These are phyloP conservation scores for Vandiemenella viatica DNA, from an alignment of 2,888 invertebrate genomes.

Conservation along the genomic window DNA sequence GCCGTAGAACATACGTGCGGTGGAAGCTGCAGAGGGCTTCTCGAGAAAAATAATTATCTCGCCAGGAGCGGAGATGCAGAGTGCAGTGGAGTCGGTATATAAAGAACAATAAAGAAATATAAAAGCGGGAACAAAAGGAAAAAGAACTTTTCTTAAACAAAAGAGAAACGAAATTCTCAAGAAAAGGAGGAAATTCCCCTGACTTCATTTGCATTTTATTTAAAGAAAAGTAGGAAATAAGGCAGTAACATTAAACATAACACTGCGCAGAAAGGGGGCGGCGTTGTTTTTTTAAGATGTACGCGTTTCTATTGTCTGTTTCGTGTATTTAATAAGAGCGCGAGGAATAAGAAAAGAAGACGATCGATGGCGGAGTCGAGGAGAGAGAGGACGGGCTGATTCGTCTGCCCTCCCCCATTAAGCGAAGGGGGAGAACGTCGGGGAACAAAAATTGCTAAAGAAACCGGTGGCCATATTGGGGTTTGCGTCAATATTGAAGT, in stretches of 20 bases:
- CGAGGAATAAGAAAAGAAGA: too few species aligned
- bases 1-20: not conserved
- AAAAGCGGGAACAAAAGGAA: constrained; percentile 14
- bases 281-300: too few species aligned
- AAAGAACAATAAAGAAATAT: constrained; percentile 13
- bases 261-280: not conserved
- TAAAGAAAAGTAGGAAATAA: constrained; percentile 4
- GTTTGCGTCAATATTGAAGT: constrained; percentile 6
- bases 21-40: not conserved
- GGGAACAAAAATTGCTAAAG: constrained; percentile 3
- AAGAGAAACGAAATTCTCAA: constrained; percentile 12
- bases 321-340: too few species aligned
- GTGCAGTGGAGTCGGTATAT: constrained; percentile 7
- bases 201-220: constrained; percentile 6
- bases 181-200: constrained; percentile 4
- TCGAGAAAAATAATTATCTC: constrained; percentile 11
- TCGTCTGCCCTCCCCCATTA: too few species aligned
- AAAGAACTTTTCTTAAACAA: constrained; percentile 11
- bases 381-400: constrained; percentile 5
- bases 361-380: not conserved
- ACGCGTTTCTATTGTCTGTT: too few species aligned
- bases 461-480: constrained; percentile 8
- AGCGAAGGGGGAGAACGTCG: too few species aligned
- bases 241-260: not conserved
- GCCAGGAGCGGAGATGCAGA: not conserved